These are phyloP conservation scores for Aphis craccivora DNA, from an alignment of 1,140 invertebrate species.

Conservation along the genomic window DNA sequence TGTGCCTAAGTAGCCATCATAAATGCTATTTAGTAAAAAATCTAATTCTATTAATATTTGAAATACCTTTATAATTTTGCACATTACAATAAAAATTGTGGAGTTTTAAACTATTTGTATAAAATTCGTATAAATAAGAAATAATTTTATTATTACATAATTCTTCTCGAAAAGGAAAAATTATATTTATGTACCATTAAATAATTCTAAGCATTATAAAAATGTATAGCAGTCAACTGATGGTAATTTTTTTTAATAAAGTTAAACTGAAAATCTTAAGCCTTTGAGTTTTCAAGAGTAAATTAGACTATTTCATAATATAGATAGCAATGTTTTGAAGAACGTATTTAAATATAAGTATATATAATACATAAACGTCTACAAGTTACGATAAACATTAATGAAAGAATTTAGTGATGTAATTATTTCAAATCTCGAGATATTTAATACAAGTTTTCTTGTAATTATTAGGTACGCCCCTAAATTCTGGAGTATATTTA, in stretches of 20 bases:
- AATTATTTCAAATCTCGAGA: too few species aligned
- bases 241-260: neutral
- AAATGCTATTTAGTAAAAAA: neutral
- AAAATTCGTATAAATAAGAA: neutral
- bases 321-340: neutral
- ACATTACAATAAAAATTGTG: neutral
- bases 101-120: neutral
- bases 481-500: neutral
- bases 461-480: neutral
- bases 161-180: neutral
- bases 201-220: neutral
- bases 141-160: neutral
- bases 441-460: too few species aligned
- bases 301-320: neutral
- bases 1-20: neutral
- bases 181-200: neutral
- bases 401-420: too few species aligned
- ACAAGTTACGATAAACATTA: neutral
- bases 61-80: neutral
- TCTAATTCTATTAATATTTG: neutral
- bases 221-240: neutral
- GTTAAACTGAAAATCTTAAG: neutral
- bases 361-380: neutral
- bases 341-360: neutral
- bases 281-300: neutral